A percentile compares a stretch with the other conserved stretches of the same genome.
These are phyloP conservation scores for Castor canadensis DNA, from an alignment of 2,113 vertebrate species.

Conservation along the genomic window DNA sequence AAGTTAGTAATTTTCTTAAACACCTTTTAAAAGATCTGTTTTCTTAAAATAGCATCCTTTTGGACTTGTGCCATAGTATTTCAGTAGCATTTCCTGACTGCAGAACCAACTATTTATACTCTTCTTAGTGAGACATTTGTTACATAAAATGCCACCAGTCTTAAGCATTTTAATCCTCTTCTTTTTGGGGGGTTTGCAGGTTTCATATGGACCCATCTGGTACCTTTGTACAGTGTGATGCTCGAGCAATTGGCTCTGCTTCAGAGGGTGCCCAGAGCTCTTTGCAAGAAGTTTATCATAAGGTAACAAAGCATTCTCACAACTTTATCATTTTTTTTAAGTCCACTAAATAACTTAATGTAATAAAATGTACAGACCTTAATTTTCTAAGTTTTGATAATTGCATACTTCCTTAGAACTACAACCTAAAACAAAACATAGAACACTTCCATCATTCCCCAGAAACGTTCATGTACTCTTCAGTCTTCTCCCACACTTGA, in stretches of 20 bases:
- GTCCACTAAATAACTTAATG: neutral
- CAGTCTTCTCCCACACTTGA: neutral
- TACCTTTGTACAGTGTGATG: constrained; percentile 99
- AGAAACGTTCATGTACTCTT: neutral
- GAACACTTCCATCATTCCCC: neutral
- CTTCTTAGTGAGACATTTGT: neutral
- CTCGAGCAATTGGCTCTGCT: constrained; percentile 97
- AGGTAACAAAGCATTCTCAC: constrained; percentile 84
- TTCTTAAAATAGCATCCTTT: constrained; percentile 10
- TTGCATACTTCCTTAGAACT: neutral
- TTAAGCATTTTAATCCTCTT: neutral
- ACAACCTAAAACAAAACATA: neutral
- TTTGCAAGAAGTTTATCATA: constrained; percentile 98
- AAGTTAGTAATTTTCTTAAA: constrained; percentile 40
- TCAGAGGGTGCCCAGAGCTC: constrained; percentile 99
- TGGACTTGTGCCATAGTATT: neutral
- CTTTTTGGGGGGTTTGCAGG: constrained; percentile 76
- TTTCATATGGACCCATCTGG: constrained; percentile 99
- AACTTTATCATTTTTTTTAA: neutral
- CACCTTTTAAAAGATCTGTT: neutral
- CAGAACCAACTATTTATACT: neutral
- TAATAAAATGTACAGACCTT: neutral
- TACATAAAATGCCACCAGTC: neutral
- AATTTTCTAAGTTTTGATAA: neutral
- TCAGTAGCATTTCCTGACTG: constrained; percentile 11